A percentile compares a stretch with the other conserved stretches of the same genome.
Evolutionary conservation across 2,113 vertebrate species (phyloP).

Genomic region (Xenus cinereus): DNA sequence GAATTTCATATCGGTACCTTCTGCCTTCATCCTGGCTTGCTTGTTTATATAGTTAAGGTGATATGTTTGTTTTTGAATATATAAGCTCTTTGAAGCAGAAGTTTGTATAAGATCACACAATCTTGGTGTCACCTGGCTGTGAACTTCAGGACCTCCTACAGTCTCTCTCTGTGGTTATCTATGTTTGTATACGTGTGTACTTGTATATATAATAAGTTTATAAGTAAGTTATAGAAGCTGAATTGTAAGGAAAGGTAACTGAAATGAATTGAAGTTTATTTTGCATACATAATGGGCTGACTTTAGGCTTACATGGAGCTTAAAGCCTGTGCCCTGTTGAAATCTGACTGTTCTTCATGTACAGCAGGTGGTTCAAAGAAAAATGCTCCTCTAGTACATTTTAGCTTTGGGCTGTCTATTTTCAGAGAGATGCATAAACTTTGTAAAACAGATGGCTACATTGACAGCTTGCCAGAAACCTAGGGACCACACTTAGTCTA

Average conservation of each 20-base stretch:
- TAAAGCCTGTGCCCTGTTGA: background rate
- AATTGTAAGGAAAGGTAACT: background rate
- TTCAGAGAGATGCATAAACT: slow-evolving; percentile 23
- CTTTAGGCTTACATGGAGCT: background rate
- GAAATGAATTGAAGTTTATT: background rate
- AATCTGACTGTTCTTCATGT: background rate
- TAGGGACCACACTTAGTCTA: slow-evolving; percentile 1
- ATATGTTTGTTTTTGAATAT: background rate
- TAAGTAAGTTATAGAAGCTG: background rate
- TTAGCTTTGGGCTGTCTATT: slow-evolving; percentile 10
- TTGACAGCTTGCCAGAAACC: slow-evolving; percentile 30
- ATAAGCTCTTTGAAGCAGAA: background rate
- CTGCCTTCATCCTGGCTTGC: background rate
- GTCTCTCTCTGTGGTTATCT: background rate
- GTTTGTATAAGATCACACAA: background rate
- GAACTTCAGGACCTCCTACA: background rate
- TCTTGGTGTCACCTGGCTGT: background rate
- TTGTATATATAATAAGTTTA: background rate
- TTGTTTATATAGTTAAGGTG: background rate
- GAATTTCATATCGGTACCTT: background rate
- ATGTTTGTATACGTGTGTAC: background rate
- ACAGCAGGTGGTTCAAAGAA: slow-evolving; percentile 12
- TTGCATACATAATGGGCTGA: background rate
- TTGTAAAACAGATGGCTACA: slow-evolving; percentile 34
- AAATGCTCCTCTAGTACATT: background rate